Conservation (phyloP, 2,797 vertebrate species). For the Channa striata region DNA sequence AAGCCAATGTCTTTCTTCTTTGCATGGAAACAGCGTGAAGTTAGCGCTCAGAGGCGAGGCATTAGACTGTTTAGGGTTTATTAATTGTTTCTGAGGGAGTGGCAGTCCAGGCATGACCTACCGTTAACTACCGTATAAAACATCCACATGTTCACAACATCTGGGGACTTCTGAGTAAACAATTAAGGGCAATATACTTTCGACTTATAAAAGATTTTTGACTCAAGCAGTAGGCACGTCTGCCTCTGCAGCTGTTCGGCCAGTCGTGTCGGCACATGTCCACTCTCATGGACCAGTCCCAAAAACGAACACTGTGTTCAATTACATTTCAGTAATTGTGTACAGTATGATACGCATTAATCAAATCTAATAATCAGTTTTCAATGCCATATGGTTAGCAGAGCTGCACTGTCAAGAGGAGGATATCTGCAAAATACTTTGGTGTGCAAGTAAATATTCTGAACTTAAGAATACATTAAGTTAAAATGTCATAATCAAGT, state of each 20-base stretch:
- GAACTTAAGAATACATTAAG: conserved; percentile 67
- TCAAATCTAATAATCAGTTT: conserved; percentile 80
- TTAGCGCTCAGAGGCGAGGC: conserved; percentile 69
- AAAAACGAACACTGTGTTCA: conserved; percentile 79
- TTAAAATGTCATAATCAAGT: conserved; percentile 73
- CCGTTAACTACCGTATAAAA: conserved; percentile 80
- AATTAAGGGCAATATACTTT: conserved; percentile 73
- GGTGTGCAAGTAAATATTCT: conserved; percentile 40
- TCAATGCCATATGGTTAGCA: conserved; percentile 77
- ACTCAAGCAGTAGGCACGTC: conserved; percentile 63
- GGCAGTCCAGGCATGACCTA: conserved; percentile 70
- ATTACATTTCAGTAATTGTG: conserved; percentile 80
- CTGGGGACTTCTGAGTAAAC: conserved; percentile 76
- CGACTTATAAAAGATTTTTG: conserved; percentile 50
- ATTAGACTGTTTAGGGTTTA: conserved; percentile 76
- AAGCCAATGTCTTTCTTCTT: conserved; percentile 69
- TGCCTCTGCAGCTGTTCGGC: conserved; percentile 78
- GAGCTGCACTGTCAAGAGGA: conserved; percentile 60
- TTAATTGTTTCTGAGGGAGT: conserved; percentile 81
- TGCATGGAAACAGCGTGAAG: conserved; percentile 58
- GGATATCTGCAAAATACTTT: conserved; percentile 47
- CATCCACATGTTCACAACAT: conserved; percentile 79
- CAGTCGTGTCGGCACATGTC: conserved; percentile 76
- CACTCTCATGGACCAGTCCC: conserved; percentile 70
- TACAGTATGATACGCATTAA: conserved; percentile 73